Evolutionary conservation across 1,140 invertebrate genomes (phyloP).

Genomic region (Zaprionus ghesquierei): DNA sequence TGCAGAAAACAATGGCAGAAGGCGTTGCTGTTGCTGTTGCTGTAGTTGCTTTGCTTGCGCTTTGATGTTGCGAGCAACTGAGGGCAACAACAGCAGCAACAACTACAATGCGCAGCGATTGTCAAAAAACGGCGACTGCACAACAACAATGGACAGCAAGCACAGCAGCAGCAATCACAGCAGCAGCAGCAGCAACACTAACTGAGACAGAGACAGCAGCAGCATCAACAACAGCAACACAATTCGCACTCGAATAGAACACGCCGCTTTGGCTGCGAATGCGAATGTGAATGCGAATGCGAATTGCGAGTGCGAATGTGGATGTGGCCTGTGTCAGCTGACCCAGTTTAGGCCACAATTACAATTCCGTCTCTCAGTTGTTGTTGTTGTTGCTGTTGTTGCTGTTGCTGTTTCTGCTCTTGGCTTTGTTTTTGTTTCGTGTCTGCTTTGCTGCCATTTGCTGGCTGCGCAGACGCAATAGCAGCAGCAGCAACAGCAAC

Average conservation of each 20-base stretch:
- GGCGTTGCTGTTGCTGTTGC: slow-evolving; percentile 16
- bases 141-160: slow-evolving; percentile 49
- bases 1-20: slow-evolving; percentile 60
- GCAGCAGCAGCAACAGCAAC: slow-evolving; percentile 24
- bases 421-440: slow-evolving; percentile 32
- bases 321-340: slow-evolving; percentile 45
- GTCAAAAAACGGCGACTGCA: slow-evolving; percentile 44
- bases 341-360: slow-evolving; percentile 78
- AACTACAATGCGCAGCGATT: slow-evolving; percentile 52
- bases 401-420: slow-evolving; percentile 9
- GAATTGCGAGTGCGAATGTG: slow-evolving; percentile 17
- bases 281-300: slow-evolving; percentile 41
- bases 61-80: slow-evolving; percentile 53
- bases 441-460: slow-evolving; percentile 29
- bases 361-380: slow-evolving; percentile 57
- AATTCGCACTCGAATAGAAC: slow-evolving; percentile 48
- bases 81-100: slow-evolving; percentile 18
- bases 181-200: slow-evolving; percentile 20
- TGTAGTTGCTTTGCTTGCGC: slow-evolving; percentile 35
- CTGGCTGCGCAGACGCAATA: slow-evolving; percentile 62
- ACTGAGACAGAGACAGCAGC: neutral
- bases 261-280: slow-evolving; percentile 11
- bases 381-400: slow-evolving; percentile 19
- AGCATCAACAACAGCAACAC: slow-evolving; percentile 9
- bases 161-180: slow-evolving; percentile 8